Evolutionary conservation across 1,140 invertebrate species (phyloP).

Genomic region (Neodiprion virginianus): DNA sequence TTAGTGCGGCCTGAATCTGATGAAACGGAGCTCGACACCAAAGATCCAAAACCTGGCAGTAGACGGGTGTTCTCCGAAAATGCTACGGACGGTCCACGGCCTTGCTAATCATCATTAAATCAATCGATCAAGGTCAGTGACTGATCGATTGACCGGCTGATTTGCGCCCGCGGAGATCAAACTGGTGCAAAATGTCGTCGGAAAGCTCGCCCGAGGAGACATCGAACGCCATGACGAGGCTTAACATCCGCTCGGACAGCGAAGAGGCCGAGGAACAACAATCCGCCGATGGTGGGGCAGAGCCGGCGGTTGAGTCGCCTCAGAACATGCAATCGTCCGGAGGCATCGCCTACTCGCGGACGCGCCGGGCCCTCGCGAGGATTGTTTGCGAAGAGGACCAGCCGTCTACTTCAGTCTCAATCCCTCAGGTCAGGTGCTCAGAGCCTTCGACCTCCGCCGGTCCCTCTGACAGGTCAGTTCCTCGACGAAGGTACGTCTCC

Average conservation of each 20-base stretch:
- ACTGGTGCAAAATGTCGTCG: conserved; percentile 40
- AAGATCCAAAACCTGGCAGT: too few species aligned
- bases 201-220: conserved; percentile 37
- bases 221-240: conserved; percentile 33
- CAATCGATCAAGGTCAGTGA: too few species aligned
- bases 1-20: too few species aligned
- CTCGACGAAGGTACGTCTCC: too few species aligned
- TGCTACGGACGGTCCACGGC: too few species aligned
- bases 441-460: conserved; percentile 39
- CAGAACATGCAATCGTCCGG: conserved; percentile 43
- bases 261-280: conserved; percentile 38
- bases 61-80: too few species aligned
- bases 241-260: conserved; percentile 33
- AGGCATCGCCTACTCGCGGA: conserved; percentile 40
- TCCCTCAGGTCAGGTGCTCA: conserved; percentile 25
- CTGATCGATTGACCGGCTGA: too few species aligned
- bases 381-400: conserved; percentile 45
- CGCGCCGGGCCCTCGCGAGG: conserved; percentile 43
- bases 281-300: conserved; percentile 26
- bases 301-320: conserved; percentile 30
- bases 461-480: conserved; percentile 39
- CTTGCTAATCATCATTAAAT: too few species aligned
- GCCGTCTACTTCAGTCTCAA: conserved; percentile 23
- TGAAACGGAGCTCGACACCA: too few species aligned
- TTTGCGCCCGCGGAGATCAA: too few species aligned